Conservation (phyloP, 2,888 invertebrate species). For the Microchrysa polita region DNA sequence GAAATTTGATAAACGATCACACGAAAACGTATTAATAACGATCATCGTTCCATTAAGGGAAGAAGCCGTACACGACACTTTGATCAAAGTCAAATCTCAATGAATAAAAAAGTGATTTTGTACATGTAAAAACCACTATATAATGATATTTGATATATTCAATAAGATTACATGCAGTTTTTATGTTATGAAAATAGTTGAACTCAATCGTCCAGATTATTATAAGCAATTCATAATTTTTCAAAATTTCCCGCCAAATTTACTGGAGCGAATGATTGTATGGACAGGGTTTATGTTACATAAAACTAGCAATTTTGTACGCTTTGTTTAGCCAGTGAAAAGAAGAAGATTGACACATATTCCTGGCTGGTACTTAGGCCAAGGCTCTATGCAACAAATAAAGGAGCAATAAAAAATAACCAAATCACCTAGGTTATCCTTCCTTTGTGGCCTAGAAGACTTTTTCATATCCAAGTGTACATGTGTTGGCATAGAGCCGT, state of each 20-base stretch:
- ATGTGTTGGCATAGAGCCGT: too few species aligned
- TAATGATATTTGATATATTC: conserved; percentile 42
- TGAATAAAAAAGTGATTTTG: conserved; percentile 24
- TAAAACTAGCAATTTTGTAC: too few species aligned
- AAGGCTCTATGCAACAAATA: too few species aligned
- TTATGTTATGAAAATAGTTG: conserved; percentile 22
- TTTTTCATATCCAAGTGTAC: too few species aligned
- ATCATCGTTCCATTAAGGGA: conserved; percentile 47
- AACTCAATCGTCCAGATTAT: conserved; percentile 40
- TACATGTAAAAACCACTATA: conserved; percentile 38
- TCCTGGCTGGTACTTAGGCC: too few species aligned
- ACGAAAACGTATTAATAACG: conserved; percentile 45
- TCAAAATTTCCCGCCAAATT: conserved; percentile 37
- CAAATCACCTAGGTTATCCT: too few species aligned
- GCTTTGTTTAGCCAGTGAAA: too few species aligned
- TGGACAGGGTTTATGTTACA: too few species aligned
- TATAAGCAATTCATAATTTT: conserved; percentile 39
- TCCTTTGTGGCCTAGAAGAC: too few species aligned
- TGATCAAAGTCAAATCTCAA: conserved; percentile 18
- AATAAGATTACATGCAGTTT: conserved; percentile 35
- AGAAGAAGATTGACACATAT: too few species aligned
- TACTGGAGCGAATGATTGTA: not conserved
- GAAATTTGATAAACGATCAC: conserved; percentile 45
- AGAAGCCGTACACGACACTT: conserved; percentile 35
- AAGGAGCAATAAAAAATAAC: too few species aligned